Evolutionary conservation across 1,140 invertebrate genomes (phyloP).

Genomic region (Danaus plexippus): DNA sequence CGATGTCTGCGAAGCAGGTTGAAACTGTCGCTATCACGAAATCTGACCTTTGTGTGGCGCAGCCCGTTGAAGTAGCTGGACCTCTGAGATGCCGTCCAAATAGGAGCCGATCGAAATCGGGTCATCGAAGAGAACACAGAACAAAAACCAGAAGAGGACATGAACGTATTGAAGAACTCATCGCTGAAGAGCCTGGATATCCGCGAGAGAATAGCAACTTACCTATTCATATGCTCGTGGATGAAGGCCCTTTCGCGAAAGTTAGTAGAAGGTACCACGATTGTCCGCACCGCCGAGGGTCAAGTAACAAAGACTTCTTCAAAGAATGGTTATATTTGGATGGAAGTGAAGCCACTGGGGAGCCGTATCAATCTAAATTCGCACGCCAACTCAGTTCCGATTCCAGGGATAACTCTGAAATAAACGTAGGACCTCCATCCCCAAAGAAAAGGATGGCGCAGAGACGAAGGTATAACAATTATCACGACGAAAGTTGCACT

Average conservation of each 20-base stretch:
- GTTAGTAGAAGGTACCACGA: constrained; percentile 57
- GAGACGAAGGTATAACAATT: constrained; percentile 55
- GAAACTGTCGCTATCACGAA: constrained; percentile 49
- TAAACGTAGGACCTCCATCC: constrained; percentile 62
- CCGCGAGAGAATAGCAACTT: constrained; percentile 46
- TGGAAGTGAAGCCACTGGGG: constrained; percentile 46
- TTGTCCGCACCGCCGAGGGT: constrained; percentile 46
- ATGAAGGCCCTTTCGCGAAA: constrained; percentile 58
- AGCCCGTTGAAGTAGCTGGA: constrained; percentile 36
- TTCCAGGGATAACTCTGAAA: constrained; percentile 67
- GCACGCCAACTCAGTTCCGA: constrained; percentile 65
- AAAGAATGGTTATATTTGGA: constrained; percentile 65
- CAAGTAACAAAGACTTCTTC: constrained; percentile 55
- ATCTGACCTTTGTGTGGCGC: constrained; percentile 53
- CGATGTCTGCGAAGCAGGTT: constrained; percentile 40
- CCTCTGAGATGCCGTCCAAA: constrained; percentile 50
- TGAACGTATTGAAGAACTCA: constrained; percentile 56
- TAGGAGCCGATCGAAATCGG: constrained; percentile 43
- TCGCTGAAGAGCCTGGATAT: constrained; percentile 57
- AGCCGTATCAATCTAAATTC: constrained; percentile 64
- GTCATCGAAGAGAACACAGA: constrained; percentile 49
- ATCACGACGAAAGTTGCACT: constrained; percentile 64
- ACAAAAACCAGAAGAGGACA: constrained; percentile 43
- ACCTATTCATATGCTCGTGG: constrained; percentile 51
- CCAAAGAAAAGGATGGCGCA: constrained; percentile 58